phyloP scores from a whole-genome alignment of 2,113 vertebrate species.

The Caranx ignobilis region DNA sequence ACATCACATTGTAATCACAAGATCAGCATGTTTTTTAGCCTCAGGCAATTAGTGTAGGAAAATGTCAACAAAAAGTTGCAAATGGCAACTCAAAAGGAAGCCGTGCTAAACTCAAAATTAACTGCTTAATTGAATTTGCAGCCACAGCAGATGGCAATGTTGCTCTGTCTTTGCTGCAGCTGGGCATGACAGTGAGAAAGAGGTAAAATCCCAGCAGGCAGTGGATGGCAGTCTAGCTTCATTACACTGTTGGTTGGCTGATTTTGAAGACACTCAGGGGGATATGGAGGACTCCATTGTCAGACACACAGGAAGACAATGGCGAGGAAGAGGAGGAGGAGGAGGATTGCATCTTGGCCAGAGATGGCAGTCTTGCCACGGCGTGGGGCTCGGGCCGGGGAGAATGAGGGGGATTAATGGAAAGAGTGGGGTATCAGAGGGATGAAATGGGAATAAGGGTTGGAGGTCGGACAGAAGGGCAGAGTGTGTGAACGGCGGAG shows the following conservation, averaged over 20 bases:
- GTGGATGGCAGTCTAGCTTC: slow-evolving; percentile 77
- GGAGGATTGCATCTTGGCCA: slow-evolving; percentile 45
- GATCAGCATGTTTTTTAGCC: neutral
- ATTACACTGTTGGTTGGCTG: slow-evolving; percentile 40
- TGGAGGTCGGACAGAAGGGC: slow-evolving; percentile 77
- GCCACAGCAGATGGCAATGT: slow-evolving; percentile 73
- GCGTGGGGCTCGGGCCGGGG: neutral
- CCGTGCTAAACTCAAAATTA: neutral
- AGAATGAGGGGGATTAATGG: slow-evolving; percentile 34
- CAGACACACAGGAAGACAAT: slow-evolving; percentile 37
- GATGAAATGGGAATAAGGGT: slow-evolving; percentile 63
- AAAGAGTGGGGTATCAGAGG: slow-evolving; percentile 46
- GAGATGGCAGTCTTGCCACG: slow-evolving; percentile 77
- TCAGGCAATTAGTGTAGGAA: neutral
- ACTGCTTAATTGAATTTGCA: slow-evolving; percentile 19
- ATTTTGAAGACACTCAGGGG: slow-evolving; percentile 58
- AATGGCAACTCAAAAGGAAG: neutral
- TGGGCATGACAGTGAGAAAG: neutral
- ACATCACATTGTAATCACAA: neutral
- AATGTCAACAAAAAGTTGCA: neutral
- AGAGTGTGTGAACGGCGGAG: slow-evolving; percentile 69
- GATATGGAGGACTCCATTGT: slow-evolving; percentile 48
- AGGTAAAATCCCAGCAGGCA: slow-evolving; percentile 51
- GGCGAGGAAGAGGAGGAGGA: slow-evolving; percentile 1
- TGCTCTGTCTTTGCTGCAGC: slow-evolving; percentile 33